phyloP scores from a whole-genome alignment of 1,140 invertebrate species.

The Drosophila lacertosa region DNA sequence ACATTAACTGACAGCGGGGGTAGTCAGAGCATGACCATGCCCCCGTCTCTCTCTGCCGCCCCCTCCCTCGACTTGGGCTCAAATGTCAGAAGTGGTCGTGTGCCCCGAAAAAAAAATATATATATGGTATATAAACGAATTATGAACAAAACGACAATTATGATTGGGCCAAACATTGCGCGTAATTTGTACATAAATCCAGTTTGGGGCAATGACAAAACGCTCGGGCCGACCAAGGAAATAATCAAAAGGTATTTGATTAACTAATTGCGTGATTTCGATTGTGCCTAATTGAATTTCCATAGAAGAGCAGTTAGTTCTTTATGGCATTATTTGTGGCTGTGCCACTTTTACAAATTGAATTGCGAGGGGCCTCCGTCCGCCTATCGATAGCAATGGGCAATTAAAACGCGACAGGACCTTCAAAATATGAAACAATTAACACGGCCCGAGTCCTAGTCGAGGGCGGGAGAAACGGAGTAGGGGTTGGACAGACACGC shows the following conservation, averaged over 20 bases:
- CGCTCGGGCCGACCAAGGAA: not conserved
- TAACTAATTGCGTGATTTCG: slow-evolving; percentile 83
- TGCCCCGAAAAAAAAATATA: slow-evolving; percentile 40
- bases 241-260: slow-evolving; percentile 82
- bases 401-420: slow-evolving; percentile 73
- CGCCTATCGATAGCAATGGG: slow-evolving; percentile 32
- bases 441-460: slow-evolving; percentile 62
- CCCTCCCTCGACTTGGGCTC: not conserved
- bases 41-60: slow-evolving; percentile 3
- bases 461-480: not conserved
- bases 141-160: slow-evolving; percentile 62
- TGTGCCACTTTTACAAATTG: slow-evolving; percentile 77
- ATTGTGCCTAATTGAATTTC: slow-evolving; percentile 81
- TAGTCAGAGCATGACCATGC: slow-evolving; percentile 54
- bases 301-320: slow-evolving; percentile 45
- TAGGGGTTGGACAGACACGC: slow-evolving; percentile 42
- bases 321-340: slow-evolving; percentile 60
- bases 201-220: slow-evolving; percentile 17
- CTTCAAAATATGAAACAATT: slow-evolving; percentile 79
- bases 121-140: not conserved
- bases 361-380: slow-evolving; percentile 32
- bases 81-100: slow-evolving; percentile 51
- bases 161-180: slow-evolving; percentile 45
- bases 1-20: slow-evolving; percentile 73
- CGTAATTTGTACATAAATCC: slow-evolving; percentile 75